Conservation (phyloP, 2,888 invertebrate species). For the Chydorus sphaericus region DNA sequence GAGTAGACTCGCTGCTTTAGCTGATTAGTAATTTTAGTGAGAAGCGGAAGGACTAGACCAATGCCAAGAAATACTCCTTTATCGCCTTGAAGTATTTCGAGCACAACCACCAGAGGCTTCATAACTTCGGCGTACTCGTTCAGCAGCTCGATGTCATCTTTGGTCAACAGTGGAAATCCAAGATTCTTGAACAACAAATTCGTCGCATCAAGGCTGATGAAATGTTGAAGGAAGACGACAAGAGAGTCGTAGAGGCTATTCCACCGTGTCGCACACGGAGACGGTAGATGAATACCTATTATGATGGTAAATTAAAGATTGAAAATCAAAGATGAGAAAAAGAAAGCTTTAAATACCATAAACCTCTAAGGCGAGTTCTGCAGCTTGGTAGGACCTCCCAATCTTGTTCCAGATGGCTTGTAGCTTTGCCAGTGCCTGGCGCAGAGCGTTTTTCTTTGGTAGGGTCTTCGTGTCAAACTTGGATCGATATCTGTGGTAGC, state of each 20-base stretch:
- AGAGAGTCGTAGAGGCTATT: not conserved
- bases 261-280: conserved; percentile 3
- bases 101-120: not conserved
- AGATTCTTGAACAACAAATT: not conserved
- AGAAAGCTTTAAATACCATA: not conserved
- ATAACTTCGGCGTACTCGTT: not conserved
- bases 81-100: not conserved
- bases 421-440: not conserved
- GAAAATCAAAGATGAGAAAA: too few species aligned
- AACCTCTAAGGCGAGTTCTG: not conserved
- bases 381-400: not conserved
- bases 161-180: not conserved
- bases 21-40: not conserved
- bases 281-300: not conserved
- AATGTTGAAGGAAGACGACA: not conserved
- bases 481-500: not conserved
- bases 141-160: not conserved
- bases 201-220: not conserved
- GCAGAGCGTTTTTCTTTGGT: not conserved
- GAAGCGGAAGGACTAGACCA: conserved; percentile 1
- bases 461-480: not conserved
- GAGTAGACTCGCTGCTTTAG: not conserved
- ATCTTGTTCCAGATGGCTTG: conserved; percentile 2
- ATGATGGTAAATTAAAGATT: not conserved
- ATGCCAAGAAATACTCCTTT: not conserved